Conservation (phyloP, 2,888 invertebrate species). For the Rhamnusium bicolor region DNA sequence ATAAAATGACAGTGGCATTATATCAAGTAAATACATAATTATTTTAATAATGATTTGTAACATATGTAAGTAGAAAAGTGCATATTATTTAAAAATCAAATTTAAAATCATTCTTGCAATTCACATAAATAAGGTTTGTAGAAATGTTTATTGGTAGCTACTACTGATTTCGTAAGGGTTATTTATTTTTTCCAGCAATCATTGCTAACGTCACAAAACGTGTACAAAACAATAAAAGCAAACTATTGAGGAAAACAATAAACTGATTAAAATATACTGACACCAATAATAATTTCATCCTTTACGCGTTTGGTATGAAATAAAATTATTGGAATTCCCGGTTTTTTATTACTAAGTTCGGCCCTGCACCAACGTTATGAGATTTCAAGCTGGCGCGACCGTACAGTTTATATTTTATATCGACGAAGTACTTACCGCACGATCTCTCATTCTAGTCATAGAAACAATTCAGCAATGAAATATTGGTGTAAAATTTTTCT, state of each 20-base stretch:
- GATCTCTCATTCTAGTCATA: constrained; percentile 25
- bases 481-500: neutral
- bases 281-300: constrained; percentile 8
- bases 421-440: constrained; percentile 14
- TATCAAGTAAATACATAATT: too few species aligned
- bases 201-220: neutral
- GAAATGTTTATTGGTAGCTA: neutral
- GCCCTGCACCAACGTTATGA: constrained; percentile 4
- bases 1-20: too few species aligned
- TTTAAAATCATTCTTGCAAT: too few species aligned
- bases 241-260: constrained; percentile 5
- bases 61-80: too few species aligned
- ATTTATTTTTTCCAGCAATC: neutral
- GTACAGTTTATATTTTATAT: constrained; percentile 13
- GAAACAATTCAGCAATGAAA: constrained; percentile 4
- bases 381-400: neutral
- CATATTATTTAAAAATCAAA: too few species aligned
- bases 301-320: neutral
- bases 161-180: neutral
- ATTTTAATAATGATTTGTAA: too few species aligned
- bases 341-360: constrained; percentile 23
- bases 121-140: too few species aligned
- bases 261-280: neutral
- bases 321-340: constrained; percentile 25
- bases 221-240: neutral